phyloP scores from a whole-genome alignment of 2,113 vertebrate genomes.

The Odontophorus gujanensis region DNA sequence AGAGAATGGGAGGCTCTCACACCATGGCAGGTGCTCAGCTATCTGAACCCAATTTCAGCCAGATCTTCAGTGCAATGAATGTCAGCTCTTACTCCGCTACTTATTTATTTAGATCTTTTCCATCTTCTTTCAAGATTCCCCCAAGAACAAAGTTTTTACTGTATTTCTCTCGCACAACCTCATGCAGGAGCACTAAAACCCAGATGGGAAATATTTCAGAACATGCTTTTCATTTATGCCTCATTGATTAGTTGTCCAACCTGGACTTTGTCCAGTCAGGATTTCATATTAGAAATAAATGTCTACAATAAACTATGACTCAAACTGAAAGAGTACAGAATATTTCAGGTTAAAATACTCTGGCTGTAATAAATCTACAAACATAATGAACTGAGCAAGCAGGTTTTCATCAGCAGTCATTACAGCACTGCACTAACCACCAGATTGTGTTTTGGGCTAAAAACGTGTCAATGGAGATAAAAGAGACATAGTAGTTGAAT shows the following conservation, averaged over 20 bases:
- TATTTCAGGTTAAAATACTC: slow-evolving; percentile 5
- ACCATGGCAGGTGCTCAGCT: neutral
- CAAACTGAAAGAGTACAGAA: neutral
- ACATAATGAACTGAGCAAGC: neutral
- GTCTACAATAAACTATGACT: neutral
- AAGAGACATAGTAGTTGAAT: neutral
- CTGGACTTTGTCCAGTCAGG: neutral
- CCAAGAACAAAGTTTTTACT: neutral
- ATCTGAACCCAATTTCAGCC: neutral
- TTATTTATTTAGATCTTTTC: neutral
- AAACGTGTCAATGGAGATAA: neutral
- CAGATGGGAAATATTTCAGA: slow-evolving; percentile 31
- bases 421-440: neutral
- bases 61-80: neutral
- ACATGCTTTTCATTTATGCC: neutral
- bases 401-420: neutral
- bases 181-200: neutral
- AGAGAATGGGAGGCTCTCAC: neutral
- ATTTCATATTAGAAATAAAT: slow-evolving; percentile 16
- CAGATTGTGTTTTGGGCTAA: neutral
- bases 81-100: neutral
- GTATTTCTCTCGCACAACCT: neutral
- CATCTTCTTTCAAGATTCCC: neutral
- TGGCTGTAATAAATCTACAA: neutral
- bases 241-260: neutral